Percentiles rank a stretch among this genome's conserved stretches.
Conservation (phyloP, 2,888 invertebrate species). For the Eudemis profundana region DNA sequence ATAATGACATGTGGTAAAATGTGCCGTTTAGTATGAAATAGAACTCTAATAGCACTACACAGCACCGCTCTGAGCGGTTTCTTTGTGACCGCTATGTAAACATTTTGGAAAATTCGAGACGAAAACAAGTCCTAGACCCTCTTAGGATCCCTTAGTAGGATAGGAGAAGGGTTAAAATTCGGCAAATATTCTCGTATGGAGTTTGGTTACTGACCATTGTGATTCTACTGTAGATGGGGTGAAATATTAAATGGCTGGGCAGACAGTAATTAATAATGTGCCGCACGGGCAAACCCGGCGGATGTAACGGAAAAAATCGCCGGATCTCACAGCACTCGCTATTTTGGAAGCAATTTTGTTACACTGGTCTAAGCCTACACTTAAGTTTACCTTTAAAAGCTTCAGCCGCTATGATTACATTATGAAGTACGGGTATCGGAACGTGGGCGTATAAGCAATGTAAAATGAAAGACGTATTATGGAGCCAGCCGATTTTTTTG, state of each 20-base stretch:
- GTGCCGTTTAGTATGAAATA: too few relatives aligned
- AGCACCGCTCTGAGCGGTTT: too few relatives aligned
- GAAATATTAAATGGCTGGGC: constrained; percentile 79
- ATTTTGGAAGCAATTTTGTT: constrained; percentile 69
- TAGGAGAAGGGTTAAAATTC: too few relatives aligned
- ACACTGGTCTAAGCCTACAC: constrained; percentile 54
- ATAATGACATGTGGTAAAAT: too few relatives aligned
- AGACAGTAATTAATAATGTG: constrained; percentile 81
- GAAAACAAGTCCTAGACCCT: too few relatives aligned
- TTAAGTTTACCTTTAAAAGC: constrained; percentile 61
- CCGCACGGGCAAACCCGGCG: constrained; percentile 63
- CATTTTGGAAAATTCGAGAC: too few relatives aligned
- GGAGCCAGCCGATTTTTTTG: too few relatives aligned
- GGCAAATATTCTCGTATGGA: neutral
- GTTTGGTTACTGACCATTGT: constrained; percentile 4
- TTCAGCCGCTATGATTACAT: constrained; percentile 32
- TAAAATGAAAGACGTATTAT: neutral
- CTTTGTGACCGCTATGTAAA: too few relatives aligned
- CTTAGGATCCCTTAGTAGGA: too few relatives aligned
- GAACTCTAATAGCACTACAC: too few relatives aligned
- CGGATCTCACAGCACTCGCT: constrained; percentile 71
- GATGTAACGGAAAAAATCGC: constrained; percentile 80
- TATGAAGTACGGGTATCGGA: constrained; percentile 20
- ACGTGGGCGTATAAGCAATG: neutral
- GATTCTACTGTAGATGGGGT: constrained; percentile 59